phyloP scores from a whole-genome alignment of 1,140 invertebrate species.

The Musca domestica region DNA sequence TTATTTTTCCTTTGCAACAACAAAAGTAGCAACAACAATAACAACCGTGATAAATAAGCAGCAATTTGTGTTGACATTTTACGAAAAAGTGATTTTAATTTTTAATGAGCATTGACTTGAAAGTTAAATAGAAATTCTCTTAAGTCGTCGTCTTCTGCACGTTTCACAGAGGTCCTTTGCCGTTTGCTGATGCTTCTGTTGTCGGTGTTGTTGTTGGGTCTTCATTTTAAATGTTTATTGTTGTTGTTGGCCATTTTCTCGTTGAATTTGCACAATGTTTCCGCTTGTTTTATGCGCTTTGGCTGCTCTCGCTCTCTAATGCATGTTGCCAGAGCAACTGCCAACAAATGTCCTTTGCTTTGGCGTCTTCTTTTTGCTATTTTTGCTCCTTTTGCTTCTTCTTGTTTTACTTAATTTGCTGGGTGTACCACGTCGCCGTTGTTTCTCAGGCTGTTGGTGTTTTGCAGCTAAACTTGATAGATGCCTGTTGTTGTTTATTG shows the following conservation, averaged over 20 bases:
- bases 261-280: neutral
- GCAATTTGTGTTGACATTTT: conserved; percentile 51
- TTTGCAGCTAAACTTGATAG: neutral
- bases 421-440: neutral
- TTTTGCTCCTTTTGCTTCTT: neutral
- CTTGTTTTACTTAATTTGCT: neutral
- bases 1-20: too few species aligned
- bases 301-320: neutral
- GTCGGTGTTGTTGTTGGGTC: neutral
- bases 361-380: neutral
- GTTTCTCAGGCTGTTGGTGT: too few species aligned
- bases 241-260: neutral
- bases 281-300: neutral
- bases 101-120: conserved; percentile 29
- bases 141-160: conserved; percentile 4
- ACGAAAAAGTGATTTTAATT: conserved; percentile 23
- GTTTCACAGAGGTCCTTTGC: neutral
- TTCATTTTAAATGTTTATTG: neutral
- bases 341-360: too few species aligned
- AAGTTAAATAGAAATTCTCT: conserved; percentile 12
- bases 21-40: too few species aligned
- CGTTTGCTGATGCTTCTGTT: neutral
- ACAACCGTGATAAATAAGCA: conserved; percentile 47
- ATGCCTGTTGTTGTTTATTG: conserved; percentile 12
- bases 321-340: neutral